Base-by-base conservation (phyloP, 2,113 vertebrate species). In the Amblyopsis rosae region DNA sequence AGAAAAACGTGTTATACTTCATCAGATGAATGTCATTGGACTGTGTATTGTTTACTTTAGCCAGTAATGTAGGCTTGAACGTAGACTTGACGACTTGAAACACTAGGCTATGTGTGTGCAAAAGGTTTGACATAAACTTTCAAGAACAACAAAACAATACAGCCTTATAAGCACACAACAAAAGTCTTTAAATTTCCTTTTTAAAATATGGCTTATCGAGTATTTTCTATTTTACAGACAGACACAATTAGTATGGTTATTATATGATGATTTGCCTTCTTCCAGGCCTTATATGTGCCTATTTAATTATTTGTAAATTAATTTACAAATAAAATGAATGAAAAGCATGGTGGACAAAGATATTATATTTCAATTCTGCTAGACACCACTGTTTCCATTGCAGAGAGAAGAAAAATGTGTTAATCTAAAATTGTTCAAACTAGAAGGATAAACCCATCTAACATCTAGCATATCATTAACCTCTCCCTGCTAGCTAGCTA, bases 171-270 rank as follows among this genome's bases (percentile, higher is more conserved):
- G 72, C 82, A 83, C 75, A 86, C 81, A 66, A 88, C 70, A 86
- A 57, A 65, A 82, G 64, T 85, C 70, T 85, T 82, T 82, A 80
- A 67, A 75, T 87, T 84, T 84, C 80, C 75, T 88, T 88, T 79
- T 86, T 92, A 84, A 92, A 91, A 93, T 94, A 94, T 94, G 93
- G 93, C 93, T 94, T 94, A 88, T 91, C 81, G 75, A 83, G 86
- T 88, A 90, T 88, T 86, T 84, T 68, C 60, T 71, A 61, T 80
- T 86, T 86, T 70, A 80, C 66, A 81, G 83, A 87, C 76, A 89
- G 78, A 89, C 83, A 86, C 80, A 83, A 65, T 80, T 67, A 81
- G 45, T 77, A 73, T 77, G 77, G 73, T 58, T 89, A 75, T 56
- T 69, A 53, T 69, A 80, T 81, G 76, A 85, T 87, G 81, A 73